Base-by-base conservation (phyloP, 2,113 vertebrate species). In the Nerophis ophidion region DNA sequence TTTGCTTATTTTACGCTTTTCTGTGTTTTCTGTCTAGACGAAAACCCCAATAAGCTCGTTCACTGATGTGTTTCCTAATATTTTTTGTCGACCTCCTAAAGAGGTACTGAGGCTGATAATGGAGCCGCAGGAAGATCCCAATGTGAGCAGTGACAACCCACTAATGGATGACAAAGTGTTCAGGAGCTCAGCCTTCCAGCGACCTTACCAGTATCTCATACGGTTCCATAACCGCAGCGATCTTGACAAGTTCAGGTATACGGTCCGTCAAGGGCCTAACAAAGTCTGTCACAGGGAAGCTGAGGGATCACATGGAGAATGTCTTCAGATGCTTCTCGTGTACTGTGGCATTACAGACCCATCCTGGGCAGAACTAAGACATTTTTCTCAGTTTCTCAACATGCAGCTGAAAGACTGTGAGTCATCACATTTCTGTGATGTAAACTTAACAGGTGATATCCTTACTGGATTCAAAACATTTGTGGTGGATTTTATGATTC, bases 401-500 rank as follows among this genome's bases (percentile, higher is more conserved):
- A 5, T 91, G 16, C 97, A 99, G 83, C 53, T 99, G 49, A 71
- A 56, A 56, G 93, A 99, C 68, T 96, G 94, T 14, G 97, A 99
- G 73, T 80, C 83, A 2, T 98, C 96, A 5, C 81, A 90, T 16
- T 99, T 97, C 53, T 99, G 97, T 77, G 62, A 95, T n/a, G 57
- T 76, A 3, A 6, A 0, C 0, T 82, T 93, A 34, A 83, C 86
- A 5, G 84, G 86, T n/a, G 96, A 98, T 77, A 92, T 90, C 0
- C 65, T 99, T 47, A 57, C 34, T 0, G 94, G 97, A 33, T 98
- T 99, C 84, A 98, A 93, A 87, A 92, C 78, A 62, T 99, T 99
- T 76, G 95, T 99, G 4, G 96, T 98, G 4, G 76, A 89, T 57
- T 98, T 98, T 83, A 96, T 99, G 97, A 93, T 98, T 79, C 69